Conservation (phyloP, 2,113 vertebrate genomes). For the Aptenodytes forsteri region DNA sequence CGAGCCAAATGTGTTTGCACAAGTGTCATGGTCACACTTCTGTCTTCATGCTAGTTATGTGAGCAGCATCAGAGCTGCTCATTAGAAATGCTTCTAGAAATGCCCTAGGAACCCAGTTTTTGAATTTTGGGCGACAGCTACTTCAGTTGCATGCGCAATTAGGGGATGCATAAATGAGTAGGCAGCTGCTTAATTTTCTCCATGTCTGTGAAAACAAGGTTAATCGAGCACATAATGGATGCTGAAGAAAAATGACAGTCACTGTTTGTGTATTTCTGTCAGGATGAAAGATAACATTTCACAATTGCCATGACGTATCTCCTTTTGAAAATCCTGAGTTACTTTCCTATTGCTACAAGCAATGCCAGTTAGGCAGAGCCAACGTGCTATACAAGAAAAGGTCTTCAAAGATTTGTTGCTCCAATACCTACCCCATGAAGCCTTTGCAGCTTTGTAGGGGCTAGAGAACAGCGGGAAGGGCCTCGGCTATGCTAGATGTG, state of each 20-base stretch:
- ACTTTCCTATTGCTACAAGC: not conserved
- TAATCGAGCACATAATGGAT: not conserved
- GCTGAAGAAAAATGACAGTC: not conserved
- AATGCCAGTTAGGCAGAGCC: not conserved
- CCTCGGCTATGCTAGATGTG: not conserved
- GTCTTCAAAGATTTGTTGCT: not conserved
- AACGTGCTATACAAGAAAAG: fast-evolving
- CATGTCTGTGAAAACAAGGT: not conserved
- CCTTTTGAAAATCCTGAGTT: not conserved
- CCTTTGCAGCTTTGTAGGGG: not conserved
- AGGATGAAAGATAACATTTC: not conserved
- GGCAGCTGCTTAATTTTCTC: not conserved
- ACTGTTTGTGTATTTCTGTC: not conserved
- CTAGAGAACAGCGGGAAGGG: not conserved
- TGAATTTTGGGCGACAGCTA: not conserved
- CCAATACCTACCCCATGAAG: not conserved
- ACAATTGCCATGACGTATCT: not conserved
- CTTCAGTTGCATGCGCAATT: not conserved
- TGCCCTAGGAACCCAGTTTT: not conserved
- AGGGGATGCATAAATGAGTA: not conserved
- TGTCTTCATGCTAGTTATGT: not conserved
- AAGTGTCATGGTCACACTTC: not conserved
- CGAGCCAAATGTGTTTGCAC: not conserved
- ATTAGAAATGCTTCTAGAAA: not conserved
- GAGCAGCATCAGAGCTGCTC: not conserved